Evolutionary conservation across 2,888 invertebrate genomes (phyloP).

Genomic region (Piscicola geometra): DNA sequence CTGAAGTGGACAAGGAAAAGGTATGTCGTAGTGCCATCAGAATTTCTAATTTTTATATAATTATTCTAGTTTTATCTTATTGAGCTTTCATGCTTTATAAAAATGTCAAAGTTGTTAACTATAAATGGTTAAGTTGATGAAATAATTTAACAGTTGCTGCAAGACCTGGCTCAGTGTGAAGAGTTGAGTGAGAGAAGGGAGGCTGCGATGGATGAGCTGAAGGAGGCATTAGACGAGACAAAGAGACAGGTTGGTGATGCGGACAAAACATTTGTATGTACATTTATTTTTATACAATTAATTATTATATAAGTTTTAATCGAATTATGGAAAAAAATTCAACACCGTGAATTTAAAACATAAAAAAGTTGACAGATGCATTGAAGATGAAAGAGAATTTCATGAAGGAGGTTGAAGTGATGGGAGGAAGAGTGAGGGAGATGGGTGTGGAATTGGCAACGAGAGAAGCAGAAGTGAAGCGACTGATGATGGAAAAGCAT

Average conservation of each 20-base stretch:
- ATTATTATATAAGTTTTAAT: neutral
- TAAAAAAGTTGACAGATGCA: neutral
- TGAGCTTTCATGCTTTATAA: too few species aligned
- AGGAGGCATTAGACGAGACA: neutral
- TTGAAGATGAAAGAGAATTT: neutral
- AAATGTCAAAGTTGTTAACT: too few species aligned
- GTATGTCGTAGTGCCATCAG: neutral
- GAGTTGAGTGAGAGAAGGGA: neutral
- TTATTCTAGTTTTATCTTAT: neutral
- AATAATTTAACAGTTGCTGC: neutral
- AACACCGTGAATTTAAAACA: too few species aligned
- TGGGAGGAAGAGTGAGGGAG: neutral
- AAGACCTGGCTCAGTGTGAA: neutral
- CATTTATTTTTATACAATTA: neutral
- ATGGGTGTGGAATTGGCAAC: neutral
- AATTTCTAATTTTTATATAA: neutral
- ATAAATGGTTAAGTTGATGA: too few species aligned
- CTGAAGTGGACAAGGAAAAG: slow-evolving; percentile 5
- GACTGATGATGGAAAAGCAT: neutral
- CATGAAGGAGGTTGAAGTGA: slow-evolving; percentile 2
- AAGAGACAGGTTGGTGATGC: neutral
- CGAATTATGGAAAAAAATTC: neutral
- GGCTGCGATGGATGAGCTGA: neutral
- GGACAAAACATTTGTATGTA: too few species aligned
- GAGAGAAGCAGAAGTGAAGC: neutral